Base-by-base conservation (phyloP, 2,797 vertebrate genomes). In the Chromobotia macracanthus region DNA sequence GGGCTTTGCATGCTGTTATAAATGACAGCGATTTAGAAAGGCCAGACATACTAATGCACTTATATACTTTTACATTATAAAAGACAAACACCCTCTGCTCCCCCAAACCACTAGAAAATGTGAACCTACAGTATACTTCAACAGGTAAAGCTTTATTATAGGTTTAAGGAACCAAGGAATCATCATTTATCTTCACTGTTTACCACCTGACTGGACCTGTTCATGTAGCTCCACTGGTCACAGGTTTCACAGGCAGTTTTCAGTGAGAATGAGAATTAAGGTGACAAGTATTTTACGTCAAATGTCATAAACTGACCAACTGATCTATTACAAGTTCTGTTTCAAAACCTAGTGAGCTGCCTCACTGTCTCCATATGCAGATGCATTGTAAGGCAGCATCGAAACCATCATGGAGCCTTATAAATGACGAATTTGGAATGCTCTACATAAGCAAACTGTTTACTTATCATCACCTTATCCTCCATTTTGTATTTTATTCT, bases 41-140 rank as follows among this genome's bases (percentile, higher is more conserved):
- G 41, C 15, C 48, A 53, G 68, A 46, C 46, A 56, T 72, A 28
- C 46, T 71, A 58, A 16, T 0, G 31, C 68, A 79, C n/a, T n/a
- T n/a, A n/a, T n/a, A n/a, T n/a, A n/a, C 31, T 64, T 19, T 51
- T 25, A 9, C 21, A 77, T 77, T 63, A 69, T 71, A 31, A 79
- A 64, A 72, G 56, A 64, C 11, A 56, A 71, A 19, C 44, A 71
- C 28, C 4, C 13, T 58, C 41, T 51, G 10, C 21, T 72, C 19
- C 25, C 11, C 68, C 3, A 58, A 46, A 28, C 65, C 35, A 65
- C 21, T n/a, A 44, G 13, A 5, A 23, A 41, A 6, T 3, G 1
- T 35, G 28, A 60, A 58, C 12, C 12, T 18, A 28, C 25, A 18
- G 16, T 18, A 25, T 12, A 65, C 25, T 5, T 55, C 12, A 2